phyloP scores from a whole-genome alignment of 2,113 vertebrate species.

The Typhlomys cinereus region DNA sequence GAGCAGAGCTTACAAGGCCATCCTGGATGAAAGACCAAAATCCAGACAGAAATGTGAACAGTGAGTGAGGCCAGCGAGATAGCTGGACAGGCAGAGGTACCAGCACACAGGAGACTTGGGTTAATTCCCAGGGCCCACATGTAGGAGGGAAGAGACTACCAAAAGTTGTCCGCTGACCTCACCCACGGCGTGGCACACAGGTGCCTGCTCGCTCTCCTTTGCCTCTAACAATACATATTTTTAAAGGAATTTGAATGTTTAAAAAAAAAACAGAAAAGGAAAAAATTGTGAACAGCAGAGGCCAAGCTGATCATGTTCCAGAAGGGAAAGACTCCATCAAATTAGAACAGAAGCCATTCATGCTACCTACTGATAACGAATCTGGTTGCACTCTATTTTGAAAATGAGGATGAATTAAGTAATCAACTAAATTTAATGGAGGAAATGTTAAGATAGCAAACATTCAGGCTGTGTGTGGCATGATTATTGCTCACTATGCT shows the following conservation, averaged over 20 bases:
- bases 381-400: background rate
- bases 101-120: too few relatives aligned
- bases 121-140: too few relatives aligned
- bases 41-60: background rate
- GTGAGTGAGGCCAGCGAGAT: too few relatives aligned
- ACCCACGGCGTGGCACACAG: too few relatives aligned
- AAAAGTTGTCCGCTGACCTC: too few relatives aligned
- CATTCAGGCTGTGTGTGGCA: background rate
- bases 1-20: background rate
- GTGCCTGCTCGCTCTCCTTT: too few relatives aligned
- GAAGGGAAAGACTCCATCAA: background rate
- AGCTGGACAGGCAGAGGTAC: too few relatives aligned
- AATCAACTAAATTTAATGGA: background rate
- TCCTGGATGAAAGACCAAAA: background rate
- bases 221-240: too few relatives aligned
- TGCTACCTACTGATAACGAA: background rate
- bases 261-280: too few relatives aligned
- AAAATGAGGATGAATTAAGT: background rate
- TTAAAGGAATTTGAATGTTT: too few relatives aligned
- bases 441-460: background rate
- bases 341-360: background rate
- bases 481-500: background rate
- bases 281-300: background rate
- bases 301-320: background rate
- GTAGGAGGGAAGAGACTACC: too few relatives aligned